phyloP scores from a whole-genome alignment of 2,113 vertebrate genomes.

The Pogonocichla stellata region DNA sequence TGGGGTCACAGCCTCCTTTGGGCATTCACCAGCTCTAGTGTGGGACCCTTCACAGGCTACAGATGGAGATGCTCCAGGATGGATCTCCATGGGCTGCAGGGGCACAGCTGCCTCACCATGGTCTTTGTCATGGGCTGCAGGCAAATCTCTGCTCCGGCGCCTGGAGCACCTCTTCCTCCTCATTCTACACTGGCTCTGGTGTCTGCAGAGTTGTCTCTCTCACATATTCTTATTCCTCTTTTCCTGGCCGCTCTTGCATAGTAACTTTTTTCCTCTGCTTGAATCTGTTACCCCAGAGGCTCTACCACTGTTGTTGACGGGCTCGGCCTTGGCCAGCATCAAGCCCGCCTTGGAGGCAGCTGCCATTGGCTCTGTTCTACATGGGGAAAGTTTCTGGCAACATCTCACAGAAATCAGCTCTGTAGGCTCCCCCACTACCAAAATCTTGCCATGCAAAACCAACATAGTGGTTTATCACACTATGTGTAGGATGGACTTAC shows the following conservation, averaged over 20 bases:
- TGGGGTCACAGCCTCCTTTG: neutral
- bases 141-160: neutral
- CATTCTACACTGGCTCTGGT: neutral
- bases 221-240: neutral
- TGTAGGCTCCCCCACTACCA: neutral
- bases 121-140: neutral
- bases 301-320: neutral
- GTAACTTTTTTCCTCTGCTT: neutral
- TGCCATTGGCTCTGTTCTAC: neutral
- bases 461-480: neutral
- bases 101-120: neutral
- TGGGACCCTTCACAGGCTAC: neutral
- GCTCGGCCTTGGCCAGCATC: neutral
- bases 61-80: neutral
- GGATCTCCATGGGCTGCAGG: neutral
- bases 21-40: too few species aligned
- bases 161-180: neutral
- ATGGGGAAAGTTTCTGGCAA: neutral
- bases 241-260: neutral
- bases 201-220: neutral
- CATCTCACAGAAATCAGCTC: neutral
- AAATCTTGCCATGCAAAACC: neutral
- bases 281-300: neutral
- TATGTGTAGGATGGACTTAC: fast-evolving
- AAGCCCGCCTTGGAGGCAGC: fast-evolving